phyloP scores from a whole-genome alignment of 92 coral and sea anemone species.

The Nematostella vectensis region DNA sequence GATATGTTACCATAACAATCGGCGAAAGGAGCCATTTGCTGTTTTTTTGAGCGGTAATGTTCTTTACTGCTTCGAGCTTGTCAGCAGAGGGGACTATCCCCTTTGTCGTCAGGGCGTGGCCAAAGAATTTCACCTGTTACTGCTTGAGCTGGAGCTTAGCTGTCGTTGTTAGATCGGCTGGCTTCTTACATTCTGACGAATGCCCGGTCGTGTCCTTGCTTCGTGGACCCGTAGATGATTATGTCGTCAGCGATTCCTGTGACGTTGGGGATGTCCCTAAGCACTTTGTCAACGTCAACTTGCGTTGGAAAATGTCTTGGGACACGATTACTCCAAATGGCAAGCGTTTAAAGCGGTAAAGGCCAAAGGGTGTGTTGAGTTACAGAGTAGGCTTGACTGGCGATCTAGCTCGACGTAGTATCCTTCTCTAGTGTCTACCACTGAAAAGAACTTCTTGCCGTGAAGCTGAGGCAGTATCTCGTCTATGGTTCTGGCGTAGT shows the following conservation, averaged over 20 bases:
- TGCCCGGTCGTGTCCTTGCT: conserved; percentile 54
- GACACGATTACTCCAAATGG: conserved; percentile 48
- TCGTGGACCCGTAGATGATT: conserved; percentile 37
- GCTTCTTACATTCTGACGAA: conserved; percentile 30
- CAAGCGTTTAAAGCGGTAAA: conserved; percentile 34
- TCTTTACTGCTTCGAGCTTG: conserved; percentile 36
- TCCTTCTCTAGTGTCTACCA: conserved; percentile 44
- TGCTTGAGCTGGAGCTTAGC: conserved; percentile 56
- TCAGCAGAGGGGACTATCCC: conserved; percentile 42
- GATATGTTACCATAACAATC: conserved; percentile 45
- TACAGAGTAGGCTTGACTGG: conserved; percentile 52
- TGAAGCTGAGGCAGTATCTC: conserved; percentile 41
- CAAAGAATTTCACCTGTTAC: conserved; percentile 22
- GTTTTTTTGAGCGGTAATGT: conserved; percentile 34
- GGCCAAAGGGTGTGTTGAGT: conserved; percentile 35
- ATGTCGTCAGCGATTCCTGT: too few species aligned
- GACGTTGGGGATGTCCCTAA: conserved; percentile 48
- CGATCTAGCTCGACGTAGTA: conserved; percentile 43
- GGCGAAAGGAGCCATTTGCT: conserved; percentile 33
- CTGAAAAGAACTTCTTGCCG: conserved; percentile 44
- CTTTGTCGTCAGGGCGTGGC: conserved; percentile 33
- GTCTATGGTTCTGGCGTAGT: conserved; percentile 49
- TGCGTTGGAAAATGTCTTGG: conserved; percentile 54
- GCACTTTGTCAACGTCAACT: conserved; percentile 38
- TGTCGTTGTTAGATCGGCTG: conserved; percentile 31